phyloP scores from a whole-genome alignment of 2,797 vertebrate species.

The Brotula barbata region DNA sequence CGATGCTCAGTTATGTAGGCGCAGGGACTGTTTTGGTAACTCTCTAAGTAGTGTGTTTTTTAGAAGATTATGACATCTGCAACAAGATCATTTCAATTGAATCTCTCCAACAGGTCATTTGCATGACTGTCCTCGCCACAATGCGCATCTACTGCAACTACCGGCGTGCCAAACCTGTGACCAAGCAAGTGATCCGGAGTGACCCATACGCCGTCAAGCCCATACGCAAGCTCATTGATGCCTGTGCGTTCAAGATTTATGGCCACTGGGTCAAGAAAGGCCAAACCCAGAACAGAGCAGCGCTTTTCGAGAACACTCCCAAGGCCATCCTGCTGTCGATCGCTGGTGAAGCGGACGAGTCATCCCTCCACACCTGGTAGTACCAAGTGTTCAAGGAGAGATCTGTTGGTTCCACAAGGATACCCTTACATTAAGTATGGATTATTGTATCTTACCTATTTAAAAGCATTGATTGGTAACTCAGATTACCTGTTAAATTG shows the following conservation, averaged over 20 bases:
- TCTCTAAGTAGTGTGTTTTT: no score
- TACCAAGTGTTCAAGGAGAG: slow-evolving; percentile 1
- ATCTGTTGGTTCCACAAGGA: not conserved
- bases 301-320: slow-evolving; percentile 96
- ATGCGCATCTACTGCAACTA: slow-evolving; percentile 96
- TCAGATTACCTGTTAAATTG: not conserved
- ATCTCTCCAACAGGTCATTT: slow-evolving; percentile 84
- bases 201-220: slow-evolving; percentile 93
- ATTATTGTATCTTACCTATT: not conserved
- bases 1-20: no score
- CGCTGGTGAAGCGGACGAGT: slow-evolving; percentile 73
- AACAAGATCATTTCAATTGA: no score
- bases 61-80: no score
- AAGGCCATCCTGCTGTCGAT: slow-evolving; percentile 90
- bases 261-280: slow-evolving; percentile 99
- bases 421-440: not conserved
- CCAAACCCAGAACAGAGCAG: slow-evolving; percentile 94
- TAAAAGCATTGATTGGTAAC: slow-evolving; percentile 11
- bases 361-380: slow-evolving; percentile 66
- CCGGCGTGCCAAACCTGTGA: slow-evolving; percentile 88
- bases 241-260: slow-evolving; percentile 94
- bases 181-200: slow-evolving; percentile 87
- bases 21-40: no score
- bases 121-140: slow-evolving; percentile 89
- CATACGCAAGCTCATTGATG: slow-evolving; percentile 92